Percentiles rank a stretch among this genome's conserved stretches.
Conservation (phyloP, 2,797 vertebrate genomes). For the Furcifer pardalis region DNA sequence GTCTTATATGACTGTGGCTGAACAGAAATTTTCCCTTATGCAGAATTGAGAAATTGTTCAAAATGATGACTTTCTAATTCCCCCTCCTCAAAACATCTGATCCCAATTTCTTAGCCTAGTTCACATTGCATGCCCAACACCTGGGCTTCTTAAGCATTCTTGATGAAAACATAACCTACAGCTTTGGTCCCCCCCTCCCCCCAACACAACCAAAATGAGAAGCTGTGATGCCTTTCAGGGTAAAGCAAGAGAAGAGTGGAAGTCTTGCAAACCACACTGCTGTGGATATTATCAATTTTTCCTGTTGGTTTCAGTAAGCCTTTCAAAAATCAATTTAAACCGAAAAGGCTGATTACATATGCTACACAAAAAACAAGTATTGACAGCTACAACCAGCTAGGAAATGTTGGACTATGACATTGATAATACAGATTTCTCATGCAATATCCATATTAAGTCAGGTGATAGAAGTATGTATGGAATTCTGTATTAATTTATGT, state of each 20-base stretch:
- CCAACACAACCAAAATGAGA: no score
- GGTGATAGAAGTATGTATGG: neutral
- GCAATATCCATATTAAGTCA: neutral
- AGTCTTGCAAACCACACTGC: neutral
- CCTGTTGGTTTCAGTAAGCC: constrained; percentile 2
- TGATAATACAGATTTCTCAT: neutral
- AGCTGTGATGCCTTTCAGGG: neutral
- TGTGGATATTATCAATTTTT: neutral
- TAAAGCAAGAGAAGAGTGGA: neutral
- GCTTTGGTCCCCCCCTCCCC: no score
- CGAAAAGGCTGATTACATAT: neutral
- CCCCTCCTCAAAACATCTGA: no score
- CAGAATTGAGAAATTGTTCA: no score
- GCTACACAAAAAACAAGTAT: neutral
- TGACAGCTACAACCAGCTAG: neutral
- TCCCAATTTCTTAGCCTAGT: no score
- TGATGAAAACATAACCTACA: no score
- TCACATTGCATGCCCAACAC: no score
- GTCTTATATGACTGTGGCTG: no score
- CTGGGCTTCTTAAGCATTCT: no score
- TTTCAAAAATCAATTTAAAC: neutral
- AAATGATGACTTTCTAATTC: no score
- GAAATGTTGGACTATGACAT: neutral
- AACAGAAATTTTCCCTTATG: no score
- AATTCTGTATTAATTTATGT: neutral